Base-by-base conservation (phyloP, 35 echinoderm and acorn worm species). In the Lytechinus pictus region DNA sequence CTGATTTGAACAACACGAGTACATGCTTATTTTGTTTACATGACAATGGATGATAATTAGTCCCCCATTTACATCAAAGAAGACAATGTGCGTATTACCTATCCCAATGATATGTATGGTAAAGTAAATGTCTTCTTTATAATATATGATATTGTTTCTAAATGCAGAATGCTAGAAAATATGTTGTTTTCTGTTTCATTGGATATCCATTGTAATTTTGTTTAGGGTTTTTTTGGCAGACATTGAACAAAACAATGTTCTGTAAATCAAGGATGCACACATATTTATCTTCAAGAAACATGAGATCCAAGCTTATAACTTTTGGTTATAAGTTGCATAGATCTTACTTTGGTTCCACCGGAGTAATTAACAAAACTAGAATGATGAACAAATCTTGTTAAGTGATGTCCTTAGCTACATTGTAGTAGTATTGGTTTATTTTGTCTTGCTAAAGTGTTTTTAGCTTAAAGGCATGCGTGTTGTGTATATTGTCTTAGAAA, bases 401-500 rank as follows among this genome's bases (percentile, higher is more conserved):
- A 79, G 66, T 79, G 66, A 79, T 24, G 19, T 24, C 19, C 66
- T 79, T 79, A 24, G 66, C 66, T 44, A 44, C 33, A 44, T 44
- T 44, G 33, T 2, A 44, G 33, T 44, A 44, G 33, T 44, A 79
- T 16, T 79, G n/a, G 66, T 24, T 79, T n/a, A 24, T 5, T 79
- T 79, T 79, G 19, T n/a, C 19, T n/a, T 19, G 19, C 19, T n/a
- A 79, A 79, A 79, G n/a, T 79, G 66, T 79, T n/a, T 79, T 79
- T 79, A 79, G 66, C 66, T 79, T 24, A 24, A 79, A 79, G 66
- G 66, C 66, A 79, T 79, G 88, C 14, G 88, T 54, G 88, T 21
- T 52, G 7, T 93, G 92, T 93, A 19, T 93, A 57, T 93, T 10
- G 27, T 57, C n/a, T 8, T 93, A 93, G 92, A 93, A 93, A 93